Conservation (phyloP, 2,797 vertebrate genomes). For the Cynodonichthys magdalenae region DNA sequence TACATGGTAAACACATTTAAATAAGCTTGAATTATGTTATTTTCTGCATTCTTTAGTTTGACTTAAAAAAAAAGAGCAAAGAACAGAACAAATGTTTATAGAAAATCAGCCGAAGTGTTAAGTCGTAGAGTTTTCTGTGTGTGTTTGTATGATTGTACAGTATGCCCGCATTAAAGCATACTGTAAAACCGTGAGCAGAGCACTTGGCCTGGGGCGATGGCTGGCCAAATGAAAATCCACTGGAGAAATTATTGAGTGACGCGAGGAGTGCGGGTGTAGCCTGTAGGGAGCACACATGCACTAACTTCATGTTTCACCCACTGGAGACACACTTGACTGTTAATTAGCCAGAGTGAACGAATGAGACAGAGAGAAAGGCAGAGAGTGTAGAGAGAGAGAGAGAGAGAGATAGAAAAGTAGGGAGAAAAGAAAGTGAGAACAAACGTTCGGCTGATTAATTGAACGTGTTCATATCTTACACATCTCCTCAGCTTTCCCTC, state of each 20-base stretch:
- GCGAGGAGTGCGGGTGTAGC: slow-evolving; percentile 58
- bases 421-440: slow-evolving; percentile 19
- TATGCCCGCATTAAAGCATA: slow-evolving; percentile 36
- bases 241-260: slow-evolving; percentile 72
- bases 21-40: not conserved
- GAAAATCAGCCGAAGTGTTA: slow-evolving; percentile 13
- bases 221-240: slow-evolving; percentile 77
- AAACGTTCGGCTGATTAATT: slow-evolving; percentile 75
- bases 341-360: slow-evolving; percentile 75
- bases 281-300: slow-evolving; percentile 49
- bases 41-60: not conserved
- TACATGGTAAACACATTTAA: not conserved
- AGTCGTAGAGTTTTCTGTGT: slow-evolving; percentile 11
- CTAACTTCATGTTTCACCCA: slow-evolving; percentile 66
- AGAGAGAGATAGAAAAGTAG: slow-evolving; percentile 19
- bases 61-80: slow-evolving; percentile 31
- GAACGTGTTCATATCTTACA: slow-evolving; percentile 70
- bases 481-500: slow-evolving; percentile 62
- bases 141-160: slow-evolving; percentile 12
- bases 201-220: slow-evolving; percentile 64
- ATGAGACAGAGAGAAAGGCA: slow-evolving; percentile 59
- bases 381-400: slow-evolving; percentile 37
- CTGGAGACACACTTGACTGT: slow-evolving; percentile 74
- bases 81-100: slow-evolving; percentile 18
- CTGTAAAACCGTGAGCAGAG: slow-evolving; percentile 43